phyloP scores from a whole-genome alignment of 2,797 vertebrate species.

The Sparidentex hasta region DNA sequence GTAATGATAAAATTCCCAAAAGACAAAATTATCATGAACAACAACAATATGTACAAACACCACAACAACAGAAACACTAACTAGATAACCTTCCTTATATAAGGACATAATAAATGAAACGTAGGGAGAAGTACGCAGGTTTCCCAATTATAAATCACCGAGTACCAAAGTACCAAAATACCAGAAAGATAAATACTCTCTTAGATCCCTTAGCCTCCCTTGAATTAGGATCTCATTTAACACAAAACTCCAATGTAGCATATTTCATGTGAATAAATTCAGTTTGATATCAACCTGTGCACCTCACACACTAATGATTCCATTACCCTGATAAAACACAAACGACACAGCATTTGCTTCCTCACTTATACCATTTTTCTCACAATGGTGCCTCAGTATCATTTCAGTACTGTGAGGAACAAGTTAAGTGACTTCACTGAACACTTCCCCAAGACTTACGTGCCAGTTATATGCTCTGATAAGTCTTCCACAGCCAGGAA shows the following conservation, averaged over 20 bases:
- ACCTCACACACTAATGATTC: constrained; percentile 20
- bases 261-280: constrained; percentile 12
- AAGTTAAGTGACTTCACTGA: constrained; percentile 50
- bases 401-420: constrained; percentile 22
- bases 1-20: no score
- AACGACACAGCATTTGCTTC: constrained; percentile 6
- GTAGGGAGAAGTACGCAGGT: no score
- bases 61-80: no score
- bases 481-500: constrained; percentile 59
- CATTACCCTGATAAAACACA: constrained; percentile 19
- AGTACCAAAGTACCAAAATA: no score
- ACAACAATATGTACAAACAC: no score
- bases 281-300: neutral
- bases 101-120: no score
- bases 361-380: constrained; percentile 25
- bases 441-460: constrained; percentile 67
- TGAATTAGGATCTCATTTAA: no score
- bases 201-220: no score
- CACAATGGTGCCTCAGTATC: constrained; percentile 9
- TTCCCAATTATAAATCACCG: no score
- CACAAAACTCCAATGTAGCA: neutral
- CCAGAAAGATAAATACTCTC: no score
- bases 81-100: no score
- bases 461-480: constrained; percentile 37
- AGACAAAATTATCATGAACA: no score